Conservation (phyloP, 2,113 vertebrate genomes). For the Sorex araneus region DNA sequence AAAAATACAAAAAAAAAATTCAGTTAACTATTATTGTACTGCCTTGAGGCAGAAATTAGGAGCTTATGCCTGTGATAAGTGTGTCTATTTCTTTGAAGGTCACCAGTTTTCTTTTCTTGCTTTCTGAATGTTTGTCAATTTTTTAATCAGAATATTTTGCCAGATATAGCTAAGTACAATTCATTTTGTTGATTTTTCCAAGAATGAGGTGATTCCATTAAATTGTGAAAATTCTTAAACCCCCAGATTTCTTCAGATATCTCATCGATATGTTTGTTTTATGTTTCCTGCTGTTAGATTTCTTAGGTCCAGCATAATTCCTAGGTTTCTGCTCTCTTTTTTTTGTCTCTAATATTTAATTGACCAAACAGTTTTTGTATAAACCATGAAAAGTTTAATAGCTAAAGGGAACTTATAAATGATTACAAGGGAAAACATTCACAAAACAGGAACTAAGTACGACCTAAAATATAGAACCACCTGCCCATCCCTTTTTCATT, state of each 20-base stretch:
- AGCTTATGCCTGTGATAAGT: slow-evolving; percentile 3
- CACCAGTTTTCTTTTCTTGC: slow-evolving; percentile 55
- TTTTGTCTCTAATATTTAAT: not conserved
- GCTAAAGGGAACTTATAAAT: not conserved
- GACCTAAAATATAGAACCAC: not conserved
- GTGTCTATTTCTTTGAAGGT: slow-evolving; percentile 45
- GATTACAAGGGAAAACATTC: not conserved
- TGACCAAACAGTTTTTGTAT: slow-evolving; percentile 1
- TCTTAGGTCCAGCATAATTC: not conserved
- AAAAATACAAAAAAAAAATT: too few species aligned
- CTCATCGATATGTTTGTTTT: slow-evolving; percentile 10
- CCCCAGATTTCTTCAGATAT: slow-evolving; percentile 33
- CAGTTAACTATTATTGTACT: slow-evolving; percentile 40
- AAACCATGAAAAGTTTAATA: slow-evolving; percentile 41
- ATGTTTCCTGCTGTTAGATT: not conserved
- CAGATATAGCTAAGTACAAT: slow-evolving; percentile 1
- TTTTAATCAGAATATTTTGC: slow-evolving; percentile 49
- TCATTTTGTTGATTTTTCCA: slow-evolving; percentile 41
- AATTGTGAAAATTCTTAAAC: not conserved
- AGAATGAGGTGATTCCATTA: not conserved
- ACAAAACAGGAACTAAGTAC: not conserved
- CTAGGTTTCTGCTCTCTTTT: not conserved
- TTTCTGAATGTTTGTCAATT: slow-evolving; percentile 23
- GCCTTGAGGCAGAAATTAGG: slow-evolving; percentile 61
- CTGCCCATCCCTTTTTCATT: not conserved